These are phyloP conservation scores for Machimus atricapillus DNA, from an alignment of 2,888 invertebrate species.

Conservation along the genomic window DNA sequence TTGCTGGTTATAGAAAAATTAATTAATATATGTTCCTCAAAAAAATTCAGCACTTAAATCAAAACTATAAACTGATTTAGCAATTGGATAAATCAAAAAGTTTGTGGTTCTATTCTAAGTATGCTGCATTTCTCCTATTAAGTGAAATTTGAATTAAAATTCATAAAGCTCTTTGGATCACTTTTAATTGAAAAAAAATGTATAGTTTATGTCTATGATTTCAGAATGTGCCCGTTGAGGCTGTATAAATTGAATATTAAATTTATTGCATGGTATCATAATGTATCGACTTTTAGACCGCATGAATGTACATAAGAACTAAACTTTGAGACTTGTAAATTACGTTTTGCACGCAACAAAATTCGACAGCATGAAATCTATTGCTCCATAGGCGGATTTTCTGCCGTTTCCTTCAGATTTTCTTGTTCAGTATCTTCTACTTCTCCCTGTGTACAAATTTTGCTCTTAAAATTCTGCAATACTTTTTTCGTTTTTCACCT, in stretches of 20 bases:
- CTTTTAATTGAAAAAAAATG: too few relatives aligned
- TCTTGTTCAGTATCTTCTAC: slow-evolving; percentile 49
- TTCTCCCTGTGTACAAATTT: slow-evolving; percentile 55
- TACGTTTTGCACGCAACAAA: not conserved
- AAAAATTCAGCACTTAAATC: too few relatives aligned
- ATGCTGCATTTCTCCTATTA: too few relatives aligned
- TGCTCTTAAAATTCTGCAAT: not conserved
- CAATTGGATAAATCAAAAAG: too few relatives aligned
- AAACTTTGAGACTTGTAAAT: not conserved
- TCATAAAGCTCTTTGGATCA: too few relatives aligned
- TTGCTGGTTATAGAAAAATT: too few relatives aligned
- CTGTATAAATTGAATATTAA: not conserved
- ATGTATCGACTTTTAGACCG: not conserved
- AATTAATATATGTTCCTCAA: too few relatives aligned
- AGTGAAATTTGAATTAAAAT: too few relatives aligned
- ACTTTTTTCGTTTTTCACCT: not conserved
- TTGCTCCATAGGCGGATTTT: not conserved
- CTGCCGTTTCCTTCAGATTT: not conserved
- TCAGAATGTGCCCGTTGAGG: not conserved
- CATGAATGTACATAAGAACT: not conserved
- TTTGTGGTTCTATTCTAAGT: too few relatives aligned
- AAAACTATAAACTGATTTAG: too few relatives aligned
- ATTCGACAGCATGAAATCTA: not conserved
- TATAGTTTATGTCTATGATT: too few relatives aligned
- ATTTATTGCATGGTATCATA: not conserved